These are phyloP conservation scores for Phragmatobia fuliginosa DNA, from an alignment of 2,888 invertebrate species.

Conservation along the genomic window DNA sequence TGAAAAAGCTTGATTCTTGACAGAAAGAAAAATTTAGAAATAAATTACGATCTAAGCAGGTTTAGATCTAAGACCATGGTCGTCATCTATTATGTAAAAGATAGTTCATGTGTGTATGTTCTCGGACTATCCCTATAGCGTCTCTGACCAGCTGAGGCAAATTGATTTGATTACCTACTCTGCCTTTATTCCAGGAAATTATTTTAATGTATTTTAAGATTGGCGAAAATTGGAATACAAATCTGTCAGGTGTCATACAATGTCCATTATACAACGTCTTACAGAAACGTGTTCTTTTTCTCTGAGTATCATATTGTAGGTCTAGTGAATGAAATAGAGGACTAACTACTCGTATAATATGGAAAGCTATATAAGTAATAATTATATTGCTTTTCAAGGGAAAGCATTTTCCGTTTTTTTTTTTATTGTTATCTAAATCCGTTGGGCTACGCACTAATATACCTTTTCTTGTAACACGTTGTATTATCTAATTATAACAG, in stretches of 20 bases:
- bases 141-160: not conserved
- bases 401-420: not conserved
- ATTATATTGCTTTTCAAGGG: not conserved
- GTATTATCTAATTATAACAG: slow-evolving; percentile 15
- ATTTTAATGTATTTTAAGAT: not conserved
- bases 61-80: not conserved
- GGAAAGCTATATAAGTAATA: too few relatives aligned
- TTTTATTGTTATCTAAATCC: too few relatives aligned
- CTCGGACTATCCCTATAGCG: not conserved
- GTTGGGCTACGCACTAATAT: not conserved
- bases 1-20: not conserved
- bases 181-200: not conserved
- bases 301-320: not conserved
- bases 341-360: too few relatives aligned
- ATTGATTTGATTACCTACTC: not conserved
- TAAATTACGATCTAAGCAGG: not conserved
- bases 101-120: not conserved
- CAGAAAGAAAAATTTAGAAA: not conserved
- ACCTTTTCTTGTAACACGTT: not conserved
- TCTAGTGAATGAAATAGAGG: not conserved
- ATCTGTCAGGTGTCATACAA: not conserved
- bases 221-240: not conserved
- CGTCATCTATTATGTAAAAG: not conserved
- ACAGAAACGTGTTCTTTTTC: not conserved
- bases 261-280: not conserved